Base-by-base conservation (phyloP, 1,140 invertebrate genomes). In the Linepithema humile region DNA sequence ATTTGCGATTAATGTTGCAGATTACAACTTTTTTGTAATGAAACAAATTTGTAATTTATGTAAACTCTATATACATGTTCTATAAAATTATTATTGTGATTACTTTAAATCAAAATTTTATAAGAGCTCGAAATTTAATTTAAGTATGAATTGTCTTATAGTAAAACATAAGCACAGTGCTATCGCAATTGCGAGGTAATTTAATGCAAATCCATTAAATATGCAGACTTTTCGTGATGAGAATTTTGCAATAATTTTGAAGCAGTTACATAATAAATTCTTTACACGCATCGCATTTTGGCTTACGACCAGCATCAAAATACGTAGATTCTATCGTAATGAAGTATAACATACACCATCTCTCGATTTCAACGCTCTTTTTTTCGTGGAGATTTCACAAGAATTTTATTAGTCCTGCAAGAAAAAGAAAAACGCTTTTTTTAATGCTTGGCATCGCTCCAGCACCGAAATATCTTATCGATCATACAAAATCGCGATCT, bases 301-400 rank as follows among this genome's bases (percentile, higher is more conserved):
- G 86, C 89, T 85, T 75, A 45, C 9, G 50, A 90, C 86, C 89
- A 91, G 85, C 67, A 70, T 82, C 84, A 48, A 88, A 91, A 91
- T 90, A 89, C 87, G 84, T 89, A 83, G 80, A 86, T 89, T 88
- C 83, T 69, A 88, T 86, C 89, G 87, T 85, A 87, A 90, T 84
- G 77, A 88, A 40, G 55, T 85, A 86, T 88, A 84, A 62, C 78
- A 45, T 55, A 23, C 35, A 74, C 74, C 80, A 88, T 89, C 62
- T 26, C 43, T 29, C 57, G 20, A 74, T 83, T 89, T 77, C 59
- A 45, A 40, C 80, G 74, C 87, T 77, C 53, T 43, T 32, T 20
- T 60, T 26, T 20, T 55, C 67, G 5, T 23, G 15, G 10, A 55
- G 72, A 65, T 83, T 78, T 65, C 60, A 48, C n/a, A 40, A 77